Evolutionary conservation across 2,888 invertebrate genomes (phyloP), one percentile per base, ranked within the genome.

Genomic region (Ormyrus rosae): DNA sequence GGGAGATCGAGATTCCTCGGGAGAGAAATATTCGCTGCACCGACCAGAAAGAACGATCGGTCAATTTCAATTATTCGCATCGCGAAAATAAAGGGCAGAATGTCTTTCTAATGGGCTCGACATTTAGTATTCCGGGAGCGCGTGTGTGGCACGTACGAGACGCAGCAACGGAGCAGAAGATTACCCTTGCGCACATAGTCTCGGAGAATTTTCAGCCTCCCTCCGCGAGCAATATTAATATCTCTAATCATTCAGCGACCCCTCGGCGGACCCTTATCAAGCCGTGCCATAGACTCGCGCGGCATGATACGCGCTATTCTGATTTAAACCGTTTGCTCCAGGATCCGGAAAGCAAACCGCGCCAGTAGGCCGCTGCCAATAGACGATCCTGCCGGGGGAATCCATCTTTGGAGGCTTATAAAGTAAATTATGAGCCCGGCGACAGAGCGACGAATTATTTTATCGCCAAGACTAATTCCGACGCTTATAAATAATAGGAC

Each of bases 241-340:
- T 89, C 89, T 88, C 89, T 88, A 90, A 91, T 91, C 90, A 90
- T 89, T 90, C 90, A 90, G 84, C 87, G 81, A 88, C 87, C 89
- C 90, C 87, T 87, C 88, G 84, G 55, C 84, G 85, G 84, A 90
- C 90, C 89, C 88, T 89, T 89, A 89, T 90, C 90, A 90, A 88
- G 87, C 85, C 84, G 86, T 81, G 86, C 86, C 88, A 86, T 85
- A 85, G 87, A 85, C 34, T 34, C 34, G 34, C 87, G 87, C 83
- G 78, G 86, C 84, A 86, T 87, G 87, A 88, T 88, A 87, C 86
- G 88, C 87, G 88, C 88, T 89, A 89, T 89, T 90, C 88, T 87
- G 89, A 89, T 88, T 90, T 89, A 88, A 87, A 85, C 85, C 86
- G 86, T 88, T 89, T 86, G 86, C 87, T 86, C 55, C 6, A 61